Conservation (phyloP, 2,113 vertebrate species). For the Hemichromis elongatus region DNA sequence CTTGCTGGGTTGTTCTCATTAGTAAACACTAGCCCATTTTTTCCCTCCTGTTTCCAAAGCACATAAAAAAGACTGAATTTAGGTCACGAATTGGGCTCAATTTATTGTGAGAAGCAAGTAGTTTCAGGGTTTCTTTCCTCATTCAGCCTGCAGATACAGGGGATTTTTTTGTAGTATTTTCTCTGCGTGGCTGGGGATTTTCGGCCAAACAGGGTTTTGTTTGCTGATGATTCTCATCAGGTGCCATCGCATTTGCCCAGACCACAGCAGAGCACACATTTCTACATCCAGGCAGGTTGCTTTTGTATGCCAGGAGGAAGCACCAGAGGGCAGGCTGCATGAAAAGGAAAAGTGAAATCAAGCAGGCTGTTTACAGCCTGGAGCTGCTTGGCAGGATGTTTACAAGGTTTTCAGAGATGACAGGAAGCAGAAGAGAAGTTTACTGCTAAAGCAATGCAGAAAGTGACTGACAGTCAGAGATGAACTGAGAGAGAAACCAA, state of each 20-base stretch:
- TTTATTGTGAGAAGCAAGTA: neutral
- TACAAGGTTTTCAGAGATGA: constrained; percentile 2
- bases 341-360: constrained; percentile 34
- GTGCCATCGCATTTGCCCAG: constrained; percentile 6
- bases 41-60: neutral
- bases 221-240: neutral
- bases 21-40: neutral
- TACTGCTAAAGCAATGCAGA: neutral
- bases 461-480: neutral
- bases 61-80: neutral
- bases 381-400: constrained; percentile 8
- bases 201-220: neutral
- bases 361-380: neutral
- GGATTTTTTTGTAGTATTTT: neutral
- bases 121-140: neutral
- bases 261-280: neutral
- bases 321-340: constrained; percentile 25
- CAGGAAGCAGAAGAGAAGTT: neutral
- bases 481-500: neutral
- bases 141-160: neutral
- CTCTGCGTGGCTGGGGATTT: neutral
- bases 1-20: neutral
- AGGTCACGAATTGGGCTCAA: neutral
- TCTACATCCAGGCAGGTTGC: neutral
- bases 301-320: neutral